Evolutionary conservation across 92 coral and sea anemone species (phyloP).

Genomic region (Bergia puertoricense): DNA sequence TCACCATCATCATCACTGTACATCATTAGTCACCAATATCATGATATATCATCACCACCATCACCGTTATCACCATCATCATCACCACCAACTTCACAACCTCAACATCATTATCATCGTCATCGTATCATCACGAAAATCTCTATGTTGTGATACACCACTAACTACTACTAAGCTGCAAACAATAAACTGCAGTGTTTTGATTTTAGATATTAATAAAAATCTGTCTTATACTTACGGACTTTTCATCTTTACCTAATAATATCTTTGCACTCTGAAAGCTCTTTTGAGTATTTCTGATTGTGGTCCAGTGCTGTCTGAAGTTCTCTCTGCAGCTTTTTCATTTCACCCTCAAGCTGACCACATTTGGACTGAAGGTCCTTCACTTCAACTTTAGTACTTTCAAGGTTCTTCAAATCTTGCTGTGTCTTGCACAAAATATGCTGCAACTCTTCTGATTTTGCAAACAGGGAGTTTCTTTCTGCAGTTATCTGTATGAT

Average conservation of each 20-base stretch:
- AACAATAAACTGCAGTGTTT: too few species aligned
- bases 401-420: slow-evolving; percentile 35
- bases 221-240: not conserved
- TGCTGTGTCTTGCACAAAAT: slow-evolving; percentile 27
- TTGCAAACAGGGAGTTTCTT: slow-evolving; percentile 5
- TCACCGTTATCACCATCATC: too few species aligned
- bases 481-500: slow-evolving; percentile 7
- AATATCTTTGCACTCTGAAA: slow-evolving; percentile 50
- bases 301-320: slow-evolving; percentile 44
- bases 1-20: too few species aligned
- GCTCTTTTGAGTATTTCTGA: slow-evolving; percentile 44
- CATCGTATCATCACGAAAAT: too few species aligned
- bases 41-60: too few species aligned
- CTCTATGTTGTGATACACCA: too few species aligned
- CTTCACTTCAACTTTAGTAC: slow-evolving; percentile 19
- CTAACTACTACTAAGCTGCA: too few species aligned
- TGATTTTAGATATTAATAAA: too few species aligned
- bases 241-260: slow-evolving; percentile 45
- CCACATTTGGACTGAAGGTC: slow-evolving; percentile 54
- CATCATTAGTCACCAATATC: too few species aligned
- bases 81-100: too few species aligned
- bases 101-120: too few species aligned
- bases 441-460: slow-evolving; percentile 23
- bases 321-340: slow-evolving; percentile 45
- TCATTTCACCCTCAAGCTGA: slow-evolving; percentile 46